phyloP scores from a whole-genome alignment of 2,888 invertebrate species.

The Dusona sp. region DNA sequence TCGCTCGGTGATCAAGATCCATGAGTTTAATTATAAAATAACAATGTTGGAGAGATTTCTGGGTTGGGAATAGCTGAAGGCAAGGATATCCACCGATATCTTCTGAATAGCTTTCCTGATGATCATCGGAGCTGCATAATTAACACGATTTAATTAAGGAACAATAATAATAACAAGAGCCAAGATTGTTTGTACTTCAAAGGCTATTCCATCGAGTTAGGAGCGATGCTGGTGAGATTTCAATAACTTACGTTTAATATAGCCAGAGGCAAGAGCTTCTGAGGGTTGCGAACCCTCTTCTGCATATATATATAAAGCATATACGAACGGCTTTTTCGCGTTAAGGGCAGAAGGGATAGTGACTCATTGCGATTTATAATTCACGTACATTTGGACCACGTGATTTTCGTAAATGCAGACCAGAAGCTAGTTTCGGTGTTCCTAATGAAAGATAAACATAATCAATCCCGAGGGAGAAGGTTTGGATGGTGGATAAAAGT shows the following conservation, averaged over 20 bases:
- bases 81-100: conserved; percentile 3
- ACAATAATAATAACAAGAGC: conserved; percentile 47
- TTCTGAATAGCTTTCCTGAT: neutral
- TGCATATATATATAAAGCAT: neutral
- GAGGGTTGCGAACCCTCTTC: conserved; percentile 15
- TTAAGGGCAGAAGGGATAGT: conserved; percentile 43
- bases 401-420: conserved; percentile 64
- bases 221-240: conserved; percentile 2
- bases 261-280: conserved; percentile 9
- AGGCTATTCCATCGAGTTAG: conserved; percentile 25
- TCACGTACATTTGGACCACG: conserved; percentile 76
- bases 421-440: conserved; percentile 72
- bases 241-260: neutral
- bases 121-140: conserved; percentile 30
- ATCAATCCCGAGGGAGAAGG: conserved; percentile 78
- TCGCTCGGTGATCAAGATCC: neutral
- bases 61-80: neutral
- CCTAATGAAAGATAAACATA: conserved; percentile 84
- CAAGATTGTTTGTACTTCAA: conserved; percentile 21
- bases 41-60: neutral
- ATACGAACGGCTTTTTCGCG: neutral
- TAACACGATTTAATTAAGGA: conserved; percentile 57
- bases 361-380: conserved; percentile 78
- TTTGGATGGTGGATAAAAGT: conserved; percentile 11
- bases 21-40: neutral